phyloP scores from a whole-genome alignment of 2,888 invertebrate species.

The Pilophorus perplexus region DNA sequence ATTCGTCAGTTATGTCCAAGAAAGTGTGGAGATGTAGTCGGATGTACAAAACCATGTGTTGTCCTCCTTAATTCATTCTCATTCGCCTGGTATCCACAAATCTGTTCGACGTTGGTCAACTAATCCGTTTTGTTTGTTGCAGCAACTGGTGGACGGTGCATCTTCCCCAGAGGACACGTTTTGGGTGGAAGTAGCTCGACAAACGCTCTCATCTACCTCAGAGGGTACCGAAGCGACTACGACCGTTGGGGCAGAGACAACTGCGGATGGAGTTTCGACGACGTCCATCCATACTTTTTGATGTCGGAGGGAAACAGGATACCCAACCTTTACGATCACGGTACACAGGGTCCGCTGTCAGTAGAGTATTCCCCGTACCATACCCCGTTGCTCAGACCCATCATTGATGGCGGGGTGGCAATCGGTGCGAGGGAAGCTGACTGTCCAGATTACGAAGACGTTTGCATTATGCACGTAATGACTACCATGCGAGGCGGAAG shows the following conservation, averaged over 20 bases:
- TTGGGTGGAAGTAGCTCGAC: conserved; percentile 31
- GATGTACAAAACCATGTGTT: too few relatives aligned
- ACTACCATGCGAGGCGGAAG: conserved; percentile 69
- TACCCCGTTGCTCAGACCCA: neutral
- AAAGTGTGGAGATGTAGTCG: too few relatives aligned
- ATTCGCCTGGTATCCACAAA: neutral
- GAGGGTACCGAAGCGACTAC: conserved; percentile 29
- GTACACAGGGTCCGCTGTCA: conserved; percentile 11
- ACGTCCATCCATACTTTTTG: conserved; percentile 31
- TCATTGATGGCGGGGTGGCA: conserved; percentile 8
- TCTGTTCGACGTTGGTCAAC: too few relatives aligned
- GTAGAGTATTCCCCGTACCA: conserved; percentile 12
- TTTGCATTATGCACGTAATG: conserved; percentile 11
- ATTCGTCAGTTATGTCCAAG: too few relatives aligned
- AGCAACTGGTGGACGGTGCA: conserved; percentile 22
- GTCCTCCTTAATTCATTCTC: neutral
- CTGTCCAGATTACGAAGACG: conserved; percentile 16
- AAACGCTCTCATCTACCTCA: conserved; percentile 36
- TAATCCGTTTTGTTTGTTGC: too few relatives aligned
- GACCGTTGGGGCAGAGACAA: conserved; percentile 29
- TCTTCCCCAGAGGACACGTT: conserved; percentile 21
- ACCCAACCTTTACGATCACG: neutral
- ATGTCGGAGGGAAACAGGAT: conserved; percentile 24
- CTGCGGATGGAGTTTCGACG: conserved; percentile 30
- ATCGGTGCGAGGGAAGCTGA: conserved; percentile 13